Evolutionary conservation across 2,113 vertebrate species (phyloP), one percentile per base, ranked within the genome.

Genomic region (Psammodynastes pulverulentus): DNA sequence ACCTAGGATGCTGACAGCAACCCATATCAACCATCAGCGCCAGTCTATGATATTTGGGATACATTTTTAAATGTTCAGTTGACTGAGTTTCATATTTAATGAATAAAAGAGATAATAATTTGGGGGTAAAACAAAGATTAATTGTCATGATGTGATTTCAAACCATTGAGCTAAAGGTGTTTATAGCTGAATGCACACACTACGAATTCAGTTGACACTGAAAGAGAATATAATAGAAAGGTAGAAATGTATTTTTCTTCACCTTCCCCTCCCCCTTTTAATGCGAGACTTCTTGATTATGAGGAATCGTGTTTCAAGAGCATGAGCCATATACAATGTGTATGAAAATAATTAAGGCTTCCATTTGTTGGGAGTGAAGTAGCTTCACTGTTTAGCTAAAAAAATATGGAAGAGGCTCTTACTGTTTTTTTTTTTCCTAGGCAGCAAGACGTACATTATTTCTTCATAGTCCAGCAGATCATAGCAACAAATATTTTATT

Each of bases 211-310:
- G 89, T 48, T 91, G 84, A 51, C 89, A 79, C 79, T 48, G 23
- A 91, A 91, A 90, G 53, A 87, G 88, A 89, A 62, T 54, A 72
- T 54, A 91, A 85, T 67, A 46, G 53, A 89, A 92, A 89, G 51
- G 21, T 86, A 53, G 51, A 92, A 89, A 9, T 58, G 54, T 51
- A n/a, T 85, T 89, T 92, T 39, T 15, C 46, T 92, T 86, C 15
- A 3, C 3, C 51, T 17, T 45, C 23, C 15, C n/a, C 17, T 39
- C 12, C 62, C 29, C 5, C 26, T 39, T 39, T 39, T 21, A 19
- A 39, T 79, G 15, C 19, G 24, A 21, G 21, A 53, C 10, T 58
- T 49, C 1, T 87, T 62, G 49, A 9, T 87, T 23, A 43, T 29
- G 24, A n/a, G 29, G 51, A 48, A 15, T 26, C 1, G 3, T 46